These are phyloP conservation scores for Resseliella maxima DNA, from an alignment of 2,888 invertebrate genomes.

Conservation along the genomic window DNA sequence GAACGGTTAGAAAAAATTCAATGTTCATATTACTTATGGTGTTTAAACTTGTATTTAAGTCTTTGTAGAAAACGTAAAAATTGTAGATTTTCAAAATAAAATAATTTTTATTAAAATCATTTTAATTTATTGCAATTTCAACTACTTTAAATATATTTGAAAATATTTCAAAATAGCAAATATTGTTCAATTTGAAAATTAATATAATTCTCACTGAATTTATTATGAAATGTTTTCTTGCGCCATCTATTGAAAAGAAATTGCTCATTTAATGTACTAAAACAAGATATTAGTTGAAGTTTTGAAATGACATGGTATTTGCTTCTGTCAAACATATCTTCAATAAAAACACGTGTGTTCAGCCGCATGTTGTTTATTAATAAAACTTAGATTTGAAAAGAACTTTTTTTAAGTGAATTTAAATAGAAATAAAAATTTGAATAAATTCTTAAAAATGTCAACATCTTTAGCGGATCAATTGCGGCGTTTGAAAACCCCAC, in stretches of 20 bases:
- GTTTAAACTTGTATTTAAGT: too few species aligned
- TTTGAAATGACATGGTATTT: not conserved
- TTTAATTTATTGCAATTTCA: too few species aligned
- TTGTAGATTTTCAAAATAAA: too few species aligned
- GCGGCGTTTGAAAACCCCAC: constrained; percentile 79
- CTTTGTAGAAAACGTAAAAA: too few species aligned
- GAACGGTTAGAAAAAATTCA: not conserved
- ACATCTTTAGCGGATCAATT: constrained; percentile 86
- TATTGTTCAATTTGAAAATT: too few species aligned
- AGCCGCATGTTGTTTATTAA: constrained; percentile 1
- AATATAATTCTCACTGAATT: too few species aligned
- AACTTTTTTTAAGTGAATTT: not conserved
- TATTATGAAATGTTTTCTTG: not conserved
- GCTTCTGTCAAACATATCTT: not conserved
- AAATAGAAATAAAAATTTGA: not conserved
- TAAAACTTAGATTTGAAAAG: not conserved
- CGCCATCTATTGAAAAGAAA: not conserved
- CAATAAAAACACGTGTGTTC: not conserved
- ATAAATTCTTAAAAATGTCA: constrained; percentile 67
- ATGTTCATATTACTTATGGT: not conserved
- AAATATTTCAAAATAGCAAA: too few species aligned
- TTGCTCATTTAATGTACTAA: not conserved
- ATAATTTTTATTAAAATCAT: too few species aligned
- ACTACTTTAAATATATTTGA: too few species aligned
- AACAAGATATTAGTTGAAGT: not conserved